Conservation (phyloP, 2,797 vertebrate species). For the Coendou prehensilis region DNA sequence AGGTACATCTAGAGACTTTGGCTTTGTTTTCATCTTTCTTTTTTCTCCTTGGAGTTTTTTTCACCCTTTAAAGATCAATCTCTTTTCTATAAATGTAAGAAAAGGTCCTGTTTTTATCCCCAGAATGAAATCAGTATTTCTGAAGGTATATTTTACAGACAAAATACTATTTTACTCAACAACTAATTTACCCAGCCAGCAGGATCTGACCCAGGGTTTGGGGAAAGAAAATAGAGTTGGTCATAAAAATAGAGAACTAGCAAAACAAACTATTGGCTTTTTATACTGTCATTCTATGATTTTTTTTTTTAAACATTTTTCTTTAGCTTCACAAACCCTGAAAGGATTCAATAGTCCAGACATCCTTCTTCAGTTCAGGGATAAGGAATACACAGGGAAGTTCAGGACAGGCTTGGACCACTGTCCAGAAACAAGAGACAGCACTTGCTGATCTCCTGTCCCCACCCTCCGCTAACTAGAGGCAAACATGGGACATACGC, state of each 20-base stretch:
- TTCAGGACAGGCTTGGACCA: not conserved
- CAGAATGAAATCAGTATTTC: constrained; percentile 66
- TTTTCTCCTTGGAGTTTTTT: not conserved
- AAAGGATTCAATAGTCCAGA: not conserved
- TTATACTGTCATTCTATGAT: constrained; percentile 54
- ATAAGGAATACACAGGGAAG: not conserved
- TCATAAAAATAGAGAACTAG: constrained; percentile 59
- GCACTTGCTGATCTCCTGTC: not conserved
- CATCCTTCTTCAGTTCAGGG: not conserved
- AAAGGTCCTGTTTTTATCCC: constrained; percentile 64
- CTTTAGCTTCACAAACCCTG: constrained; percentile 38
- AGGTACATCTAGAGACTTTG: not conserved
- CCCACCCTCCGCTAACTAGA: not conserved
- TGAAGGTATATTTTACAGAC: constrained; percentile 70
- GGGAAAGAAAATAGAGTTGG: constrained; percentile 57
- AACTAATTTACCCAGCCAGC: constrained; percentile 62
- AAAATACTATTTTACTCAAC: constrained; percentile 57
- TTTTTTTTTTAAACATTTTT: constrained; percentile 47
- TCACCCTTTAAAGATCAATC: constrained; percentile 19
- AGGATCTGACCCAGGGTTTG: constrained; percentile 57
- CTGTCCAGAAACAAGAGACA: not conserved
- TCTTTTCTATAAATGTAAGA: constrained; percentile 60
- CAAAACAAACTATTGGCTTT: constrained; percentile 43
- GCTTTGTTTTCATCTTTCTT: constrained; percentile 1
- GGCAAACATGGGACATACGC: not conserved